These are phyloP conservation scores for Rhynchotus rufescens DNA, from an alignment of 2,797 vertebrate species.

Conservation along the genomic window DNA sequence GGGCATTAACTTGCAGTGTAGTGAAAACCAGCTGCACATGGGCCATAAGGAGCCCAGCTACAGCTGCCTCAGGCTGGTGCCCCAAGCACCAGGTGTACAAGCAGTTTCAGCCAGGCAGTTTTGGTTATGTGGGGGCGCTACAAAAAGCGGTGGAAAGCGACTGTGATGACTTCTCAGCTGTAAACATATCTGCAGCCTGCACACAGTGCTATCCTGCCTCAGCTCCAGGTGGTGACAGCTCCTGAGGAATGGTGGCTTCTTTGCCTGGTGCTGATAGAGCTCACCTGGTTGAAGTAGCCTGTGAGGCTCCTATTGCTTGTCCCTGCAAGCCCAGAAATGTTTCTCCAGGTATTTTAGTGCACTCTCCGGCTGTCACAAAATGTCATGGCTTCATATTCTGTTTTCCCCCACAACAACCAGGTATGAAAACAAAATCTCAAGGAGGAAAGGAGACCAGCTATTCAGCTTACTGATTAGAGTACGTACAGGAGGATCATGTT, in stretches of 20 bases:
- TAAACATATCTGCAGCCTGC: not conserved
- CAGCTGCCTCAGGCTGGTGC: fast-evolving
- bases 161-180: fast-evolving
- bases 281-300: not conserved
- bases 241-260: not conserved
- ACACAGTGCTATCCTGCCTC: not conserved
- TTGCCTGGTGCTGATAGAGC: not conserved
- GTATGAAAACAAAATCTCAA: not conserved
- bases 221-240: not conserved
- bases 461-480: not conserved
- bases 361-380: not conserved
- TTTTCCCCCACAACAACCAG: not conserved
- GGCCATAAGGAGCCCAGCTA: fast-evolving
- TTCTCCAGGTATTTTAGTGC: not conserved
- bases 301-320: not conserved
- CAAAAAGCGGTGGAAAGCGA: not conserved
- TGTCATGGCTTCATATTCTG: not conserved
- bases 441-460: not conserved
- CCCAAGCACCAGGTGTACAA: not conserved
- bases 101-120: not conserved
- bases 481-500: not conserved
- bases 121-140: fast-evolving
- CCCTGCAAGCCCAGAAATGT: not conserved
- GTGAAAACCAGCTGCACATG: not conserved
- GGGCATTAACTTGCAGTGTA: not conserved